phyloP scores from a whole-genome alignment of 2,113 vertebrate species.

The Maccullochella peelii region DNA sequence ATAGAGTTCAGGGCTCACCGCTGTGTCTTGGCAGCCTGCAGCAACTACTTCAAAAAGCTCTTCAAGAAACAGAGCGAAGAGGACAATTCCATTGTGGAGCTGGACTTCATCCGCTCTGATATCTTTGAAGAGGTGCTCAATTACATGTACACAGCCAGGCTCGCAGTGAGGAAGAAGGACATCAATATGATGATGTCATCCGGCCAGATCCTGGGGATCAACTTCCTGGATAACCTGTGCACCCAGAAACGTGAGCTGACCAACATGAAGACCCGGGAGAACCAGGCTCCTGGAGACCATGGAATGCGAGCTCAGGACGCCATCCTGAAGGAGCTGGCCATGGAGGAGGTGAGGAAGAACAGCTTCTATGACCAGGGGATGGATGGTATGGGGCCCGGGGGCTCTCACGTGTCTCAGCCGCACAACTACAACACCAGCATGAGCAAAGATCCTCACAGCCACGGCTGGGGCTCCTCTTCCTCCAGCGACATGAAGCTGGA shows the following conservation, averaged over 20 bases:
- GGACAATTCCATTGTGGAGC: slow-evolving; percentile 95
- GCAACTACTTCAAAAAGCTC: slow-evolving; percentile 97
- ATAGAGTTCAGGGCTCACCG: slow-evolving; percentile 96
- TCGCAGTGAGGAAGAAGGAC: slow-evolving; percentile 95
- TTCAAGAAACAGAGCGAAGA: slow-evolving; percentile 97
- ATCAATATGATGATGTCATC: slow-evolving; percentile 98
- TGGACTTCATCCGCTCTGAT: slow-evolving; percentile 96
- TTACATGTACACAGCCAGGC: slow-evolving; percentile 96
- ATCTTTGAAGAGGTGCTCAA: slow-evolving; percentile 97
- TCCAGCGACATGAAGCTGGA: slow-evolving; percentile 98
- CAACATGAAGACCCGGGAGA: slow-evolving; percentile 89
- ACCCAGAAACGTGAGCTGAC: slow-evolving; percentile 94
- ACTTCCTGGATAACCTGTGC: slow-evolving; percentile 95
- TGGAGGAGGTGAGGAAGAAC: slow-evolving; percentile 97
- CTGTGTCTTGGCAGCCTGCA: slow-evolving; percentile 95
- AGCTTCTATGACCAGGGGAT: slow-evolving; percentile 98
- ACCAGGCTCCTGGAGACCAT: slow-evolving; percentile 95
- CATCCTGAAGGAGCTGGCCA: slow-evolving; percentile 95
- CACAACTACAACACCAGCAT: slow-evolving; percentile 94
- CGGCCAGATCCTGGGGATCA: slow-evolving; percentile 93
- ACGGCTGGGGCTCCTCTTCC: slow-evolving; percentile 78
- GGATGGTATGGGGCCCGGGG: slow-evolving; percentile 93
- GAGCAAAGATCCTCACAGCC: slow-evolving; percentile 86
- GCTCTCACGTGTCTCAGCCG: slow-evolving; percentile 92
- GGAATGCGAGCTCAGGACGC: slow-evolving; percentile 97